Percentiles rank a stretch among this genome's conserved stretches.
These are phyloP conservation scores for Anagyrus pseudococci DNA, from an alignment of 2,888 invertebrate species.

Conservation along the genomic window DNA sequence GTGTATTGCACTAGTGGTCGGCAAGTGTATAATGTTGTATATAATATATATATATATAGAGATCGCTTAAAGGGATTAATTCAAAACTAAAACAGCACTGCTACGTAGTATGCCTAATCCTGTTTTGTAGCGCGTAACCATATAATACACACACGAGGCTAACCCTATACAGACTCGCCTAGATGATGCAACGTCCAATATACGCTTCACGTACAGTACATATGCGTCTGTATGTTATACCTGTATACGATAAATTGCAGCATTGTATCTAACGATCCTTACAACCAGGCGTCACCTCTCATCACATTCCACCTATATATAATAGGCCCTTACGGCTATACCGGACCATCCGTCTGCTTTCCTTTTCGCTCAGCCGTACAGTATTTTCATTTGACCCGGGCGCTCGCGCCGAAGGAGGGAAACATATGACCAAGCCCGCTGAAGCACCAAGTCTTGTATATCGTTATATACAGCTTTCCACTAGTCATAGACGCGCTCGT, in stretches of 20 bases:
- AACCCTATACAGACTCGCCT: not conserved
- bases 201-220: not conserved
- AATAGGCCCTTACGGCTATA: too few relatives aligned
- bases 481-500: too few relatives aligned
- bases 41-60: not conserved
- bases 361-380: not conserved
- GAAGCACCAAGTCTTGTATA: too few relatives aligned
- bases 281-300: too few relatives aligned
- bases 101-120: constrained; percentile 16
- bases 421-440: too few relatives aligned
- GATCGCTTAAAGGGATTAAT: not conserved
- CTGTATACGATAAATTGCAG: not conserved
- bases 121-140: not conserved
- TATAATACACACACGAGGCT: not conserved
- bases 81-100: not conserved
- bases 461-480: too few relatives aligned
- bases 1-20: not conserved
- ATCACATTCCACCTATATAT: too few relatives aligned
- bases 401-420: too few relatives aligned
- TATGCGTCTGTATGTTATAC: too few relatives aligned
- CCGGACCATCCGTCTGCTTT: not conserved
- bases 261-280: not conserved
- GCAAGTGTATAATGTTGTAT: not conserved
- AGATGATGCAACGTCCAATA: not conserved
- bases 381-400: not conserved